Base-by-base conservation (phyloP, 1,140 invertebrate genomes). In the Magallana ariakensis region DNA sequence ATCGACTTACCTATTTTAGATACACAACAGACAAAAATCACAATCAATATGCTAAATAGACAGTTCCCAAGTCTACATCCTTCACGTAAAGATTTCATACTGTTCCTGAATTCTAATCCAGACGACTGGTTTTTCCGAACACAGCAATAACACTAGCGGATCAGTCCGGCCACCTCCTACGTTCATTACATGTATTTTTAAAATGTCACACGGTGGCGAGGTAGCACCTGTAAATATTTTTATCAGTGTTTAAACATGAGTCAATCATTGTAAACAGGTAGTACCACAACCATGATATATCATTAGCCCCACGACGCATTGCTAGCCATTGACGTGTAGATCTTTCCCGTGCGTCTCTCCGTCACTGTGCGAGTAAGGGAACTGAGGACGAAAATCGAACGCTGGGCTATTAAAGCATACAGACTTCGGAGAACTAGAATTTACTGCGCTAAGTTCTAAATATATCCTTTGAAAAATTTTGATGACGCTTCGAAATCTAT, bases 211-310 rank as follows among this genome's bases (percentile, higher is more conserved):
- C 22, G 22, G 26, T 13, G 22, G 33, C 66, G 19, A 22, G 10
- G 22, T 2, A 75, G 33, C 66, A 75, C 66, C 66, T 75, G 19
- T 60, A 60, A 75, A 75, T 75, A 75, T 75, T 33, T 75, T 75
- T 75, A 75, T 75, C 66, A 75, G 66, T 75, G 66, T 75, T 75
- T 75, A 75, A 75, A 75, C 66, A 75, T 75, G 66, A 75, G 66
- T 75, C 66, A 75, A 75, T 19, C 6, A 75, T 26, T 26, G 10
- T 19, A 33, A 8, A 26, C 22, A 75, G 66, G 13, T 26, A 26
- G 19, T 9, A 10, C 10, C 22, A 33, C 15, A 26, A 4, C 10
- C 66, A 75, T 26, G 66, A 26, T 46, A 46, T 46, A 46, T 46
- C 33, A n/a, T n/a, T n/a, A 46, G 33, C 33, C 33, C 33, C 33